phyloP scores from a whole-genome alignment of 2,113 vertebrate genomes.

The Delphinapterus leucas region DNA sequence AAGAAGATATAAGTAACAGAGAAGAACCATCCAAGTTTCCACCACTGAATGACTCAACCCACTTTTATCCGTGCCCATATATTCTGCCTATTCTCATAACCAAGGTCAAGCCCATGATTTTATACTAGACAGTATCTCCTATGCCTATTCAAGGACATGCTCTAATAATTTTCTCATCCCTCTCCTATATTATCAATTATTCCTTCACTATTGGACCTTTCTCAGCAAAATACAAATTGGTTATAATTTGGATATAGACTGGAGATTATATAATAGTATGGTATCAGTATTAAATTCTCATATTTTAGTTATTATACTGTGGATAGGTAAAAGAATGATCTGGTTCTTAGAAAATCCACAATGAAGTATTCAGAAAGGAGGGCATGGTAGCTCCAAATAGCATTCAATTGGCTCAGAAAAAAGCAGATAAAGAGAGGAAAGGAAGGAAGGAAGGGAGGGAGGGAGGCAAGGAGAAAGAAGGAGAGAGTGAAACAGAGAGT shows the following conservation, averaged over 20 bases:
- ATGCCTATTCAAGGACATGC: not conserved
- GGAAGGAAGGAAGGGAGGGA: not conserved
- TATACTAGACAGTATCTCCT: not conserved
- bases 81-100: not conserved
- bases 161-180: not conserved
- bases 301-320: not conserved
- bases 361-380: not conserved
- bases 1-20: not conserved
- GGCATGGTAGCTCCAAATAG: not conserved
- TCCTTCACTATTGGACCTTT: not conserved
- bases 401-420: not conserved
- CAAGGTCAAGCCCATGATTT: not conserved
- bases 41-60: not conserved
- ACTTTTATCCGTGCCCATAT: not conserved
- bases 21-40: not conserved
- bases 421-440: not conserved
- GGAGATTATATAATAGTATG: not conserved
- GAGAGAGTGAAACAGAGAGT: not conserved
- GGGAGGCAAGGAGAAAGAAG: not conserved
- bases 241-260: not conserved
- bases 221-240: not conserved
- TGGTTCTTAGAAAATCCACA: not conserved
- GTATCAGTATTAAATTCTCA: not conserved
- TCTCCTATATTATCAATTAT: not conserved
- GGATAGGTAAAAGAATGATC: not conserved